Base-by-base conservation (phyloP, 1,140 invertebrate species). In the Brachionus rotundiformis region DNA sequence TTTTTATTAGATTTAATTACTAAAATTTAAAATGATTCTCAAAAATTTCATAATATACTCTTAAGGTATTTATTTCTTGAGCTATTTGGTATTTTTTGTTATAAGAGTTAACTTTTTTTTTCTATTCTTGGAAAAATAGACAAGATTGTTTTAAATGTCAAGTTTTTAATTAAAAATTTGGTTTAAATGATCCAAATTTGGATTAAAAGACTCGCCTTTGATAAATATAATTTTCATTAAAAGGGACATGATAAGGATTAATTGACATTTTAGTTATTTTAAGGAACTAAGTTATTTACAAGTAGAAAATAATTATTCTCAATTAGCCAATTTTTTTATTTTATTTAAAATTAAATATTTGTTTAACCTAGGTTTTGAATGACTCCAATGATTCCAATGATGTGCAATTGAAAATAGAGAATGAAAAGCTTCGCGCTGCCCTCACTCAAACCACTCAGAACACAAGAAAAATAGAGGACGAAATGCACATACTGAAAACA, bases 381-480 rank as follows among this genome's bases (percentile, higher is more conserved):
- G 73, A 61, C 33, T 47, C 65, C 33, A 82, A 75, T 33, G 59
- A 59, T 44, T 41, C 49, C 5, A 61, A 25, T 44, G 73, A 63
- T 49, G 25, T 36, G 16, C 41, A 82, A 54, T 10, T 44, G 23
- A 82, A 80, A 36, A 41, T 81, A 6, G 47, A 82, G 25, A 54
- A 82, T 16, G 63, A 36, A 68, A 80, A 36, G 11, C 76, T 82
- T 63, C 36, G 47, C n/a, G 19, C 31, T 54, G 79, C 39, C n/a
- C 76, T 83, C 44, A 83, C 84, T 75, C 86, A 96, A 95, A 89
- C 96, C 94, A 75, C 93, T 94, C 47, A 54, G 27, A 97, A 97
- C 90, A 95, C 95, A 1, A 98, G 98, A 89, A 98, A 98, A 87
- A 98, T 95, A 95, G 95, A 98, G 90, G 92, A 98, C 65, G 95